These are phyloP conservation scores for Drosophila takahashii DNA, from an alignment of 1,140 invertebrate species.

Conservation along the genomic window DNA sequence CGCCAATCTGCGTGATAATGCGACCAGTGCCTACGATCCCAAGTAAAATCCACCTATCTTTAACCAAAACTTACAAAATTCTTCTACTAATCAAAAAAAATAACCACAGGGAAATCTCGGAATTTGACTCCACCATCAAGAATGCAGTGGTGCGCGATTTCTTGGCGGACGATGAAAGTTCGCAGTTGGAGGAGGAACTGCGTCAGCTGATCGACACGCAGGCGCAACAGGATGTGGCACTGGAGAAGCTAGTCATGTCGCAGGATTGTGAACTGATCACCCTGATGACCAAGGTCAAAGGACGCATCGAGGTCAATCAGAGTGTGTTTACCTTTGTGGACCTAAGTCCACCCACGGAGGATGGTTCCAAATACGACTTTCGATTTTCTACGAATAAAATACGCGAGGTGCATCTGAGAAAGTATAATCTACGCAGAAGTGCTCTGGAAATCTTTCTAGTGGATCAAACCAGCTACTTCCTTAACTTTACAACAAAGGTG, in stretches of 20 bases:
- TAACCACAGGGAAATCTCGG: conserved; percentile 68
- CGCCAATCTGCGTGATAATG: conserved; percentile 88
- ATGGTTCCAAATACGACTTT: conserved; percentile 86
- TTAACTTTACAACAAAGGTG: conserved; percentile 89
- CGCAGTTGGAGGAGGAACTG: conserved; percentile 78
- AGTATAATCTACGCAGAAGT: conserved; percentile 88
- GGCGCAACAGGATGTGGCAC: conserved; percentile 74
- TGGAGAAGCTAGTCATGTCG: conserved; percentile 87
- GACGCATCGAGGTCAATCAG: conserved; percentile 88
- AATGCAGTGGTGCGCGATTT: conserved; percentile 81
- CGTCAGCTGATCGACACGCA: conserved; percentile 73
- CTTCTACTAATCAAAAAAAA: not conserved
- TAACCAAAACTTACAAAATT: too few species aligned
- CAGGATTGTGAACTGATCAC: conserved; percentile 89
- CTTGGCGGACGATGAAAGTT: conserved; percentile 78
- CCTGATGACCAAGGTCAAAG: conserved; percentile 88
- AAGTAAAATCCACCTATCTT: conserved; percentile 54
- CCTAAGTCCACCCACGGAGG: conserved; percentile 86
- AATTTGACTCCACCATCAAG: conserved; percentile 82
- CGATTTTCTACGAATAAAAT: conserved; percentile 87
- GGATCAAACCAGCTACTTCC: conserved; percentile 89
- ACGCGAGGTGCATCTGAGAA: conserved; percentile 87
- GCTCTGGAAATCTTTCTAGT: conserved; percentile 89
- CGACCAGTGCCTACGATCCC: conserved; percentile 76
- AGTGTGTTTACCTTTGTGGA: conserved; percentile 88